Percentiles rank a stretch among this genome's conserved stretches.
Evolutionary conservation across 2,113 vertebrate genomes (phyloP).

Genomic region (Eolophus roseicapilla): DNA sequence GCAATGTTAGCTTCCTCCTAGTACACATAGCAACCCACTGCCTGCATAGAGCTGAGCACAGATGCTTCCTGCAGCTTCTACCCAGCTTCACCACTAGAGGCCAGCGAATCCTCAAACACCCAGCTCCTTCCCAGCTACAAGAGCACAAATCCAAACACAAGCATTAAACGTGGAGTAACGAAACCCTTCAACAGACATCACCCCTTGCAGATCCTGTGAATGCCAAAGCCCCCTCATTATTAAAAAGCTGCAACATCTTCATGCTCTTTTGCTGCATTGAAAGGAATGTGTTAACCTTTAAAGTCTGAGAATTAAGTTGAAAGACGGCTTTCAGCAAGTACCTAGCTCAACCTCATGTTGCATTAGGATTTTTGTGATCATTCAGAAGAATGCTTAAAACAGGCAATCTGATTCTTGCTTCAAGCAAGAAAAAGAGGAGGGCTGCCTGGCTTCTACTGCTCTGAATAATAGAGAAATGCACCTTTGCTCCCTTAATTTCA

Average conservation of each 20-base stretch:
- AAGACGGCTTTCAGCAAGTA: not conserved
- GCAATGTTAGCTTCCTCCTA: not conserved
- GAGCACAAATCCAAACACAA: not conserved
- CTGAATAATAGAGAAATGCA: not conserved
- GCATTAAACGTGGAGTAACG: rapidly evolving
- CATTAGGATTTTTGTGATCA: not conserved
- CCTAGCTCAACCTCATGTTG: rapidly evolving
- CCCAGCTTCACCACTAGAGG: slow-evolving; percentile 68
- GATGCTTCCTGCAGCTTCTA: not conserved
- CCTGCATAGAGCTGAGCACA: not conserved
- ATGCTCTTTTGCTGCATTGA: rapidly evolving
- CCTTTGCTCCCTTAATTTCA: not conserved
- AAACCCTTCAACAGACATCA: not conserved
- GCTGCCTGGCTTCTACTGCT: not conserved
- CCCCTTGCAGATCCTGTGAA: not conserved
- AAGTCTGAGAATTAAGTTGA: not conserved
- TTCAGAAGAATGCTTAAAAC: not conserved
- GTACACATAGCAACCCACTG: rapidly evolving
- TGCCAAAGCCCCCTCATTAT: not conserved
- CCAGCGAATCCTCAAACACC: slow-evolving; percentile 65
- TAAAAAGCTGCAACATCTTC: not conserved
- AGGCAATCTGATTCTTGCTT: not conserved
- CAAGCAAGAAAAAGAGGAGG: not conserved
- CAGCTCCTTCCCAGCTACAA: not conserved
- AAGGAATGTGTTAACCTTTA: not conserved